A percentile compares a stretch with the other conserved stretches of the same genome.
Conservation (phyloP, 2,888 invertebrate species). For the Macrosoma leucophasiata region DNA sequence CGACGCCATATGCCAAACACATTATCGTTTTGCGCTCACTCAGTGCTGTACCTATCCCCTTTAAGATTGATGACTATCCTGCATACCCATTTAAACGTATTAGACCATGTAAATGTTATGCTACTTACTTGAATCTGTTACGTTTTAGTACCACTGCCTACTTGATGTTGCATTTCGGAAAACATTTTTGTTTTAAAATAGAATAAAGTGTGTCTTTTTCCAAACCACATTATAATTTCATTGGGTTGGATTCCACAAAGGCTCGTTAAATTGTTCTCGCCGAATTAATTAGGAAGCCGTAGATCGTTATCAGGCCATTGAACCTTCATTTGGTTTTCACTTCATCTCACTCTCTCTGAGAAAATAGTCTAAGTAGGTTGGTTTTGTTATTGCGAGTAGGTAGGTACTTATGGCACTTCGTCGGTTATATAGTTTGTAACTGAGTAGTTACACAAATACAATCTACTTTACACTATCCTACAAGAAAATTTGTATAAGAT, state of each 20-base stretch:
- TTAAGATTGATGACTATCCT: slow-evolving; percentile 68
- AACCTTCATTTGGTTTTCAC: slow-evolving; percentile 48
- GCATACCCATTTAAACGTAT: slow-evolving; percentile 63
- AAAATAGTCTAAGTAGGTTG: too few species aligned
- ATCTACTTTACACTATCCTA: too few species aligned
- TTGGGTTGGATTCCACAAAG: slow-evolving; percentile 36
- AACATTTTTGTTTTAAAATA: slow-evolving; percentile 6
- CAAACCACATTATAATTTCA: background rate
- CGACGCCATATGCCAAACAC: slow-evolving; percentile 67
- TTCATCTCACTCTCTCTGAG: slow-evolving; percentile 34
- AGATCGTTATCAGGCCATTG: slow-evolving; percentile 52
- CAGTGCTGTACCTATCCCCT: slow-evolving; percentile 54
- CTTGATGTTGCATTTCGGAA: slow-evolving; percentile 8
- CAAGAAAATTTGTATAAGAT: too few species aligned
- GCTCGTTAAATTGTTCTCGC: slow-evolving; percentile 48
- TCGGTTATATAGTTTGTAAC: too few species aligned
- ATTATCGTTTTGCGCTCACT: slow-evolving; percentile 49
- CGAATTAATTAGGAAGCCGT: slow-evolving; percentile 36
- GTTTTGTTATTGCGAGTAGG: too few species aligned
- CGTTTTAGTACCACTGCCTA: slow-evolving; percentile 6
- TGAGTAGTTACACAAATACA: too few species aligned
- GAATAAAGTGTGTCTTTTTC: slow-evolving; percentile 2
- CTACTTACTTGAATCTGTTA: slow-evolving; percentile 65
- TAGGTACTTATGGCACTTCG: too few species aligned
- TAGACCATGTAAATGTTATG: slow-evolving; percentile 73